A percentile compares a stretch with the other conserved stretches of the same genome.
These are phyloP conservation scores for Oreotragus oreotragus DNA, from an alignment of 2,113 vertebrate species.

Conservation along the genomic window DNA sequence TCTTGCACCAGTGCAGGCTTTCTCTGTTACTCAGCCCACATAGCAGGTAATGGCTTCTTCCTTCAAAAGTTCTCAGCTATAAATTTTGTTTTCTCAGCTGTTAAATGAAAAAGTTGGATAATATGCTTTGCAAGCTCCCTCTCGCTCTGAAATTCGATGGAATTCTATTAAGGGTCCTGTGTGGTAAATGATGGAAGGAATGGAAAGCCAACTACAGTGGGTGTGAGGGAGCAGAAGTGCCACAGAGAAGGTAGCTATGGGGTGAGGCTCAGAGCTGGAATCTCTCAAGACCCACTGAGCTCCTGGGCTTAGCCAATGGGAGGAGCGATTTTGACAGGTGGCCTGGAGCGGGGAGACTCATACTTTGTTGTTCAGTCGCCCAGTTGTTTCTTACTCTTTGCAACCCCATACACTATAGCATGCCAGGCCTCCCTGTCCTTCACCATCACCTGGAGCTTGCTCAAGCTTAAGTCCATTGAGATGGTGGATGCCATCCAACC, in stretches of 20 bases:
- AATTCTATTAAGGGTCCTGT: neutral
- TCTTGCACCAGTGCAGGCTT: neutral
- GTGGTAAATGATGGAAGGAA: neutral
- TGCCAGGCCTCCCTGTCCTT: neutral
- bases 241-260: neutral
- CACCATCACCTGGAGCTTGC: neutral
- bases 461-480: neutral
- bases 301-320: neutral
- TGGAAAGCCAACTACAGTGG: neutral
- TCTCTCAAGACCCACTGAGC: neutral
- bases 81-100: slow-evolving; percentile 11
- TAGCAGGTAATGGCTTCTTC: neutral
- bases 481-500: neutral
- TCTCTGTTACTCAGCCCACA: neutral
- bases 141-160: slow-evolving; percentile 1
- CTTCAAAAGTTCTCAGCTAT: neutral
- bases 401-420: neutral
- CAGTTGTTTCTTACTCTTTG: neutral
- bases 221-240: neutral
- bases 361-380: neutral
- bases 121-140: neutral
- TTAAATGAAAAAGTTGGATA: slow-evolving; percentile 15
- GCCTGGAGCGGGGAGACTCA: neutral
- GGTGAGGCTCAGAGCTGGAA: neutral
- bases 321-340: neutral